Percentiles rank a stretch among this genome's conserved stretches.
These are phyloP conservation scores for Bacillus rossius DNA, from an alignment of 1,140 invertebrate species.

Conservation along the genomic window DNA sequence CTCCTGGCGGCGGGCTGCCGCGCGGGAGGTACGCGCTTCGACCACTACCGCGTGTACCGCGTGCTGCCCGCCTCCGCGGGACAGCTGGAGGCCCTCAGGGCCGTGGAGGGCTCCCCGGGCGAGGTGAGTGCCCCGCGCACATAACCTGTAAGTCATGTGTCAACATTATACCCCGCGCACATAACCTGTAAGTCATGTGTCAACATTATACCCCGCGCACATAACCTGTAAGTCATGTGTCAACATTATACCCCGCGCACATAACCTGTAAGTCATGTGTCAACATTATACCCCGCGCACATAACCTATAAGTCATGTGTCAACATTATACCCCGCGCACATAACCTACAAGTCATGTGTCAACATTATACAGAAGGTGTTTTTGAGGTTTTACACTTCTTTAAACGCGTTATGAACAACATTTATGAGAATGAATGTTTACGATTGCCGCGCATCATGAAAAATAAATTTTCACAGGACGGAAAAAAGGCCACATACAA, in stretches of 20 bases:
- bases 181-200: background rate
- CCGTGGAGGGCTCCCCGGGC: background rate
- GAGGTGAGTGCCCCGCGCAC: constrained; percentile 5
- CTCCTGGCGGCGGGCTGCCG: background rate
- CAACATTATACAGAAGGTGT: too few species aligned
- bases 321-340: background rate
- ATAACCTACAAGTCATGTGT: background rate
- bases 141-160: too few species aligned
- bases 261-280: background rate
- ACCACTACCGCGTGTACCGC: constrained; percentile 16
- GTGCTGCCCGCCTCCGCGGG: constrained; percentile 3
- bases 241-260: background rate
- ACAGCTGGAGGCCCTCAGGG: constrained; percentile 1
- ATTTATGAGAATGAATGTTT: too few species aligned
- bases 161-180: background rate
- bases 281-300: background rate
- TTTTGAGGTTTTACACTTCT: too few species aligned
- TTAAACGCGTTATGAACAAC: too few species aligned
- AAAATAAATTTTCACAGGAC: too few species aligned
- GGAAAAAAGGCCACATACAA: too few species aligned
- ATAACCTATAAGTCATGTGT: background rate
- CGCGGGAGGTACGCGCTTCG: constrained; percentile 8
- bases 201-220: background rate
- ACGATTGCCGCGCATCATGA: too few species aligned
- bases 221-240: background rate